These are phyloP conservation scores for Manis crassicaudata DNA, from an alignment of 2,797 vertebrate species.

Conservation along the genomic window DNA sequence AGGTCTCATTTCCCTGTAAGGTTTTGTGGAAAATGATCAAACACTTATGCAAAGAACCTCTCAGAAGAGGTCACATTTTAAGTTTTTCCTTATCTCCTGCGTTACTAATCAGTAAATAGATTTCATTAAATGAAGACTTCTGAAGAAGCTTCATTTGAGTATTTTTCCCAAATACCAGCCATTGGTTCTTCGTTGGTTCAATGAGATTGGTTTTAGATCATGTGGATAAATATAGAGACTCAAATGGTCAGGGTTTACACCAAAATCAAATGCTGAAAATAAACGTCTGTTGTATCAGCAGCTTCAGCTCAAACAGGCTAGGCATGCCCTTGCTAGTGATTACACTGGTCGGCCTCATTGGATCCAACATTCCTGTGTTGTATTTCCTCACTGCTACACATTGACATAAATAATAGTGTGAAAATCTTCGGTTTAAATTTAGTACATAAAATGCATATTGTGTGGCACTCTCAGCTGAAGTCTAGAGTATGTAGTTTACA, in stretches of 20 bases:
- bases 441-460: neutral
- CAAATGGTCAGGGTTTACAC: neutral
- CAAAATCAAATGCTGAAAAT: neutral
- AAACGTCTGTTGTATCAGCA: neutral
- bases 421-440: constrained; percentile 52
- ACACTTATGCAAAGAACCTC: neutral
- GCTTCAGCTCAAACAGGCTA: neutral
- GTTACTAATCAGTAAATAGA: constrained; percentile 11
- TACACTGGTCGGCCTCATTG: neutral
- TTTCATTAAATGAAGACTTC: constrained; percentile 14
- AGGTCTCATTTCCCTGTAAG: neutral
- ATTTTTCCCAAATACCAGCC: neutral
- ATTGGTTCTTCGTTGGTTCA: neutral
- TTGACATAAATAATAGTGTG: constrained; percentile 22
- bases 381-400: constrained; percentile 43
- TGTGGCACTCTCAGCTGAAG: constrained; percentile 18
- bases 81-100: neutral
- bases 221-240: neutral
- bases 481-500: neutral
- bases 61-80: neutral
- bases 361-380: neutral
- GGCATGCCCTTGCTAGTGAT: neutral
- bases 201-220: neutral
- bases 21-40: constrained; percentile 38
- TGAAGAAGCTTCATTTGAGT: neutral